Evolutionary conservation across 2,797 vertebrate species (phyloP).

Genomic region (Gymnoscopelus braueri): DNA sequence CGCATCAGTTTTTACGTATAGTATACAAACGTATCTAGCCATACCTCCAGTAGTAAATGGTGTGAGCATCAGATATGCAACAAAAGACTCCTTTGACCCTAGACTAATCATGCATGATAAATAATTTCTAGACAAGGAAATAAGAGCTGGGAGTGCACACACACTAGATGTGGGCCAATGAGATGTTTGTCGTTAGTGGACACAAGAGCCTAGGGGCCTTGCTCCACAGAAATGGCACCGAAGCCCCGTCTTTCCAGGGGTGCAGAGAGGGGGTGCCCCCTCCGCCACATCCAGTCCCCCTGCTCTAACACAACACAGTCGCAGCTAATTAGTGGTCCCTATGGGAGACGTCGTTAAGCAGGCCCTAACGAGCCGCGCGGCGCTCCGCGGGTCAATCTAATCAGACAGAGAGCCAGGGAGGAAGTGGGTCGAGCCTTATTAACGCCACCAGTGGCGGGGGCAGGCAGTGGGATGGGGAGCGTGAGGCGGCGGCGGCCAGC

Average conservation of each 20-base stretch:
- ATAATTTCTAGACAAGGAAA: no score
- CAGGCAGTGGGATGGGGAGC: conserved; percentile 62
- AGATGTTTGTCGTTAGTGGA: conserved; percentile 75
- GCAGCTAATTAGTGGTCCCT: conserved; percentile 87
- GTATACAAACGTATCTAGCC: conserved; percentile 11
- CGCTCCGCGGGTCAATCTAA: conserved; percentile 86
- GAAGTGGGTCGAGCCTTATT: conserved; percentile 88
- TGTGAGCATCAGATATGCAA: no score
- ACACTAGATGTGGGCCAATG: conserved; percentile 54
- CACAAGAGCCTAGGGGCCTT: conserved; percentile 54
- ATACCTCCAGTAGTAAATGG: no score
- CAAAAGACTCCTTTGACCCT: no score
- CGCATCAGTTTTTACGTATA: conserved; percentile 26
- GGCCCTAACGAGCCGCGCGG: conserved; percentile 84
- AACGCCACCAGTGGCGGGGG: conserved; percentile 79
- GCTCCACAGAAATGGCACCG: conserved; percentile 49
- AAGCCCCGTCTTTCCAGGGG: conserved; percentile 71
- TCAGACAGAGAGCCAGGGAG: conserved; percentile 85
- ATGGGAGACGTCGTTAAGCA: conserved; percentile 86
- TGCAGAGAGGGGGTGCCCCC: conserved; percentile 70
- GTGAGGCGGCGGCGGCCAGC: conserved; percentile 63
- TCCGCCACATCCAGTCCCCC: conserved; percentile 73
- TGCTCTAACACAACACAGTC: conserved; percentile 85
- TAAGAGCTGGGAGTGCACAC: conserved; percentile 34
- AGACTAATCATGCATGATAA: no score